A percentile compares a stretch with the other conserved stretches of the same genome.
These are phyloP conservation scores for Xanthostigma xanthostigma DNA, from an alignment of 2,888 invertebrate genomes.

Conservation along the genomic window DNA sequence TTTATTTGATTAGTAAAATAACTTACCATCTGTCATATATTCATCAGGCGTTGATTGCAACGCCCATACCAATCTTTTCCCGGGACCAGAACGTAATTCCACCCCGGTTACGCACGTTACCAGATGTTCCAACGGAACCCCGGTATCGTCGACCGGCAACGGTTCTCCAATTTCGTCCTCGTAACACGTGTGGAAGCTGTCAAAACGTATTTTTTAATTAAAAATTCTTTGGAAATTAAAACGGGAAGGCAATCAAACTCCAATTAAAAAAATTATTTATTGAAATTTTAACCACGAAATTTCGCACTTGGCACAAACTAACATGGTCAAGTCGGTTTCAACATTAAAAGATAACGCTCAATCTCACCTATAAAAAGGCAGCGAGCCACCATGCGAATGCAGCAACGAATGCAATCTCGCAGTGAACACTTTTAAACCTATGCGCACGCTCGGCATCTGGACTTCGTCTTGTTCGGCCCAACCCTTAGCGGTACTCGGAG, in stretches of 20 bases:
- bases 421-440: constrained; percentile 47
- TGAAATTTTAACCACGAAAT: background rate
- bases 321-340: background rate
- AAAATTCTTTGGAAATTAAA: background rate
- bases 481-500: constrained; percentile 24
- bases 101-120: constrained; percentile 71
- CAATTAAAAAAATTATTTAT: no score
- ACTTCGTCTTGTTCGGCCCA: constrained; percentile 60
- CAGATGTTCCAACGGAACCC: constrained; percentile 81
- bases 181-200: constrained; percentile 69
- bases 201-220: constrained; percentile 13
- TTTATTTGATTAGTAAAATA: no score
- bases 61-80: constrained; percentile 38
- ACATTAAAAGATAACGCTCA: constrained; percentile 15
- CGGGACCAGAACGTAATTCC: constrained; percentile 34
- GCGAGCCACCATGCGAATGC: constrained; percentile 55
- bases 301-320: no score
- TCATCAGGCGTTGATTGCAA: constrained; percentile 20
- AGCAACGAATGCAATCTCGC: constrained; percentile 51
- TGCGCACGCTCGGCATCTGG: constrained; percentile 46
- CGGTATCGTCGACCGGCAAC: constrained; percentile 45
- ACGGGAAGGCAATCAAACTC: background rate
- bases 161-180: constrained; percentile 51
- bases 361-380: constrained; percentile 63
- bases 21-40: constrained; percentile 23